Percentiles rank a stretch among this genome's conserved stretches.
phyloP scores from a whole-genome alignment of 64 coral and sea anemone genomes.

The Anthopleura sola region DNA sequence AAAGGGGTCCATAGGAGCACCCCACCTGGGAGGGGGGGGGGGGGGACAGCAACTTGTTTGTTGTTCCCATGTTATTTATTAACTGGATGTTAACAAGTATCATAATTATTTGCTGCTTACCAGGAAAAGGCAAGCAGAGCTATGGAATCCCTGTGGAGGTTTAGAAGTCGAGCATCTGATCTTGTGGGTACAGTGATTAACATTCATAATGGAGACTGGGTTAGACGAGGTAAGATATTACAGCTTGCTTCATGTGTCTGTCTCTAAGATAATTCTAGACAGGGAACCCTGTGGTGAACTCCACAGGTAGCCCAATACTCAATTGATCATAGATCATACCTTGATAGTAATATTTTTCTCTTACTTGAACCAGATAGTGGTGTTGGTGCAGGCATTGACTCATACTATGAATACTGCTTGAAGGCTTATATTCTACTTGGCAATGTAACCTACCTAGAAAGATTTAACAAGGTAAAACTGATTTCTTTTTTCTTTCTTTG shows the following conservation, averaged over 20 bases:
- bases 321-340: neutral
- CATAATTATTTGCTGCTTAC: neutral
- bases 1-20: too few species aligned
- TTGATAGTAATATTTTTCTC: neutral
- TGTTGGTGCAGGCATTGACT: conserved; percentile 99
- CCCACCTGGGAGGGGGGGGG: too few species aligned
- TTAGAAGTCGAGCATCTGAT: conserved; percentile 86
- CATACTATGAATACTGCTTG: conserved; percentile 98
- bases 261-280: too few species aligned
- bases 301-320: neutral
- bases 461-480: conserved; percentile 88
- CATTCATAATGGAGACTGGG: conserved; percentile 99
- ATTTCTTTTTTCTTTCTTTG: neutral
- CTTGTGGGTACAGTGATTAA: conserved; percentile 98
- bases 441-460: conserved; percentile 89
- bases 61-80: too few species aligned
- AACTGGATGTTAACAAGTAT: too few species aligned
- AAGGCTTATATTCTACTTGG: conserved; percentile 97
- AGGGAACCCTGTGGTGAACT: neutral
- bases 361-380: conserved; percentile 71
- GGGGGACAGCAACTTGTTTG: too few species aligned
- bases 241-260: too few species aligned
- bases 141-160: conserved; percentile 95
- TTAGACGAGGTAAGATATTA: conserved; percentile 74
- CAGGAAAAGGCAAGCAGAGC: conserved; percentile 90